phyloP scores from a whole-genome alignment of 2,797 vertebrate genomes.

The Megalops cyprinoides region DNA sequence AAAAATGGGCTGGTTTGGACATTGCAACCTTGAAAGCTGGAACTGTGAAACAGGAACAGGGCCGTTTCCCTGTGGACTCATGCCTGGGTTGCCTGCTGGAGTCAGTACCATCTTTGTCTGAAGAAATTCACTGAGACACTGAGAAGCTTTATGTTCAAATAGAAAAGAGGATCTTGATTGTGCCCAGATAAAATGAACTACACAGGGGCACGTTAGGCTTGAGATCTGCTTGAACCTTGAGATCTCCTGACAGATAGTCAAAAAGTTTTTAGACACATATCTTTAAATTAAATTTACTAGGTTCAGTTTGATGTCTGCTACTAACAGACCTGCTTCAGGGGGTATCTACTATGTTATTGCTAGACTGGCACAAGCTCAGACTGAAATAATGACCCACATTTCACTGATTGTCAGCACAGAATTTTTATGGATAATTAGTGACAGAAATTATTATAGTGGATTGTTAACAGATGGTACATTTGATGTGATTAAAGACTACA shows the following conservation, averaged over 20 bases:
- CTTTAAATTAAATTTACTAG: background rate
- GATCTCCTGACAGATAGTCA: background rate
- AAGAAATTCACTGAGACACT: conserved; percentile 20
- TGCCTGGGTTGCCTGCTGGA: background rate
- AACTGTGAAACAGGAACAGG: conserved; percentile 26
- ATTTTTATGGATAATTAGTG: conserved; percentile 33
- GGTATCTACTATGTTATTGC: background rate
- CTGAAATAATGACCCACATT: too few relatives aligned
- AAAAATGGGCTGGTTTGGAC: background rate
- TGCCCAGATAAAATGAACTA: conserved; percentile 21
- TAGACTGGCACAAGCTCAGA: background rate
- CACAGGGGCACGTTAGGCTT: background rate
- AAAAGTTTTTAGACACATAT: background rate
- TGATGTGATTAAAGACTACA: conserved; percentile 28
- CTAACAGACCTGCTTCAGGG: background rate
- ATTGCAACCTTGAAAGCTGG: background rate
- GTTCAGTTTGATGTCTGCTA: background rate
- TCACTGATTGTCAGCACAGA: conserved; percentile 18
- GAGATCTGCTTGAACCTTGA: background rate
- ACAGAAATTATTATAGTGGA: conserved; percentile 26
- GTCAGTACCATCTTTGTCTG: background rate
- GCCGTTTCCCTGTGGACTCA: conserved; percentile 13
- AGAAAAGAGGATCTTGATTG: conserved; percentile 26
- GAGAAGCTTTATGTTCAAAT: conserved; percentile 26
- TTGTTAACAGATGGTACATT: conserved; percentile 41